Evolutionary conservation across 1,140 invertebrate genomes (phyloP).

Genomic region (Babylonia areolata): DNA sequence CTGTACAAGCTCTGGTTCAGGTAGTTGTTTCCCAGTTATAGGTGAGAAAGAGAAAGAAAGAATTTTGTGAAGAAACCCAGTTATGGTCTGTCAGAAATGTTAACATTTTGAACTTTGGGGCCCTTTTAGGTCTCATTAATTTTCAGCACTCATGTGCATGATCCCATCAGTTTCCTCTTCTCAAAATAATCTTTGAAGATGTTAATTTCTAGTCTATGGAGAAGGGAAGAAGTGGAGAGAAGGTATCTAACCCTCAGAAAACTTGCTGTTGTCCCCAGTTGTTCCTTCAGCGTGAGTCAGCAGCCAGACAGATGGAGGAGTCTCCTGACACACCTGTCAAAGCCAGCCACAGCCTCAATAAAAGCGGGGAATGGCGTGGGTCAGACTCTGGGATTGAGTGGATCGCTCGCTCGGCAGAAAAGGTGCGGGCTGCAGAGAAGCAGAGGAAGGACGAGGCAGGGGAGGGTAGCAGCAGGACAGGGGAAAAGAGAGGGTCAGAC

Average conservation of each 20-base stretch:
- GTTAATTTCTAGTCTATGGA: no score
- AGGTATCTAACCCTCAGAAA: no score
- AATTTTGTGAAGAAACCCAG: no score
- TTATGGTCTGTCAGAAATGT: no score
- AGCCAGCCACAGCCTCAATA: constrained; percentile 52
- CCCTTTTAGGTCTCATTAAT: no score
- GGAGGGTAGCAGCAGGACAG: constrained; percentile 18
- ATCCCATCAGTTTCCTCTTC: no score
- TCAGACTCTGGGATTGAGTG: constrained; percentile 71
- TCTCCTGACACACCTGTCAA: constrained; percentile 51
- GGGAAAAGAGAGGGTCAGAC: constrained; percentile 27
- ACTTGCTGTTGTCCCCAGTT: constrained; percentile 75
- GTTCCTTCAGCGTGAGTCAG: constrained; percentile 85
- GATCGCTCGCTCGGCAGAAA: constrained; percentile 63
- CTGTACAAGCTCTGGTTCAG: constrained; percentile 71
- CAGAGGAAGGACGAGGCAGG: constrained; percentile 20
- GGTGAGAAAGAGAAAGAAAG: no score
- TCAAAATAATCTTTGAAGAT: no score
- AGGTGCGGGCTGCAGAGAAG: constrained; percentile 57
- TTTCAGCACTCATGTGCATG: no score
- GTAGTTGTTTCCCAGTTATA: constrained; percentile 47
- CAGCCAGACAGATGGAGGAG: constrained; percentile 91
- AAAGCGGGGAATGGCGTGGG: constrained; percentile 73
- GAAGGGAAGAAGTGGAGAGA: no score
- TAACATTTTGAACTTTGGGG: no score